Evolutionary conservation across 1,140 invertebrate species (phyloP).

Genomic region (Drosophila kepulauana): DNA sequence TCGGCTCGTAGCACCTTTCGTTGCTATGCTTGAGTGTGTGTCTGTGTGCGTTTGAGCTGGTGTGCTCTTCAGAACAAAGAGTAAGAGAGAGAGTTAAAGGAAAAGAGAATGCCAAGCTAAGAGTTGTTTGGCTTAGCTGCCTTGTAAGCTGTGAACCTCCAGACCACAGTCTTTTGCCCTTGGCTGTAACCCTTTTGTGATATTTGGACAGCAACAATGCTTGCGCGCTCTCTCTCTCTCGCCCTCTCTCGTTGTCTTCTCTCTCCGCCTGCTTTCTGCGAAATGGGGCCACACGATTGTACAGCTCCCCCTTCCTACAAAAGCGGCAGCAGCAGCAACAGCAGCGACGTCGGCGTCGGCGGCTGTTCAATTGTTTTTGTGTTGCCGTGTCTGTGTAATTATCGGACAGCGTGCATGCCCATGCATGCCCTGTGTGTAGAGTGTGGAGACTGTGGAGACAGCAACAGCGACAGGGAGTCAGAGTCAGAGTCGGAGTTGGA

Average conservation of each 20-base stretch:
- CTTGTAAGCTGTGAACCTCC: slow-evolving; percentile 47
- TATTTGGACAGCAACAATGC: slow-evolving; percentile 33
- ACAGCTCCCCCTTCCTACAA: slow-evolving; percentile 25
- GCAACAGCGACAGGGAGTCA: slow-evolving; percentile 1
- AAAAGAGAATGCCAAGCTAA: slow-evolving; percentile 1
- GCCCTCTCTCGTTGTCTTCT: neutral
- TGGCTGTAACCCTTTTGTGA: slow-evolving; percentile 52
- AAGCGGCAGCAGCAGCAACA: neutral
- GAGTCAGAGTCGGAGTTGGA: neutral
- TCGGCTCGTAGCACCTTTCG: slow-evolving; percentile 38
- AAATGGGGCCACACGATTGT: slow-evolving; percentile 75
- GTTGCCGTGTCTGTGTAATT: slow-evolving; percentile 77
- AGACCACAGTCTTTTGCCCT: slow-evolving; percentile 50
- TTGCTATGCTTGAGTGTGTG: slow-evolving; percentile 25
- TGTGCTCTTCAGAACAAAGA: slow-evolving; percentile 72
- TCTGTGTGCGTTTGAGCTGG: slow-evolving; percentile 43
- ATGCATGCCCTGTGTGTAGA: slow-evolving; percentile 44
- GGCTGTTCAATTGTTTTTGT: slow-evolving; percentile 68
- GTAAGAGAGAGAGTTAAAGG: slow-evolving; percentile 14
- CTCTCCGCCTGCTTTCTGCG: slow-evolving; percentile 39
- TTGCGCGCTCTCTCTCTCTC: slow-evolving; percentile 30
- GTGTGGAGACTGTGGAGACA: slow-evolving; percentile 5
- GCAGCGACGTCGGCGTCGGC: slow-evolving; percentile 41
- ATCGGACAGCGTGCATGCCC: slow-evolving; percentile 69
- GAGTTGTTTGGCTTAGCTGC: slow-evolving; percentile 14